Evolutionary conservation across 1,140 invertebrate species (phyloP), one percentile per base, ranked within the genome.

Genomic region (Cydia splendana): DNA sequence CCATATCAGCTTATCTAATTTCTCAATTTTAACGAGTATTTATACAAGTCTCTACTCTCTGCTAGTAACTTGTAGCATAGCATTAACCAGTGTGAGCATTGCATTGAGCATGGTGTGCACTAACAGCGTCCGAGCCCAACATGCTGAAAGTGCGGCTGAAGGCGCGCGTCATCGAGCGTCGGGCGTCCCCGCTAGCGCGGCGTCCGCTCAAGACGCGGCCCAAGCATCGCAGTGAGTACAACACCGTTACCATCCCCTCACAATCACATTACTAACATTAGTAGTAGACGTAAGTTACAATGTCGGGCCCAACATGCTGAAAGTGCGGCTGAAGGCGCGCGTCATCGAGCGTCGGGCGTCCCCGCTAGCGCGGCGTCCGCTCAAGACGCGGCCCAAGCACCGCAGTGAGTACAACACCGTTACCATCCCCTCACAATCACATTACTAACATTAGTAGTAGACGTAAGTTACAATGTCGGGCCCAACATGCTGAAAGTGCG

Each of bases 401-500:
- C 57, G 57, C 57, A 62, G 57, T 62, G 45, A 42, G 74, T 51
- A 30, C 30, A 4, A 10, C 42, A 62, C 18, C 57, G 13, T 4
- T 20, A 15, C 57, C 9, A 15, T 15, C 57, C 15, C 51, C 42
- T 45, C 9, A 45, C 42, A 13, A 6, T 45, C 42, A 24, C 24
- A 24, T 24, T 24, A 24, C 1, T 24, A 24, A 24, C 24, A 45
- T 45, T 10, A 2, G 9, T 45, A 45, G 42, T 45, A 45, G 12
- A 2, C 1, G 42, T 45, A 7, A 45, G 42, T 13, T 83, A 86
- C 95, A 99, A 98, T 98, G 88, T 99, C 98, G 94, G 98, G 95
- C 98, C 98, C 82, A 99, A 99, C 95, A 96, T 98, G 94, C 95
- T 98, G 94, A 99, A 99, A 95, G 97, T 98, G 94, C 96, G 98